phyloP scores from a whole-genome alignment of 1,140 invertebrate species.

The Laodelphax striatellus region DNA sequence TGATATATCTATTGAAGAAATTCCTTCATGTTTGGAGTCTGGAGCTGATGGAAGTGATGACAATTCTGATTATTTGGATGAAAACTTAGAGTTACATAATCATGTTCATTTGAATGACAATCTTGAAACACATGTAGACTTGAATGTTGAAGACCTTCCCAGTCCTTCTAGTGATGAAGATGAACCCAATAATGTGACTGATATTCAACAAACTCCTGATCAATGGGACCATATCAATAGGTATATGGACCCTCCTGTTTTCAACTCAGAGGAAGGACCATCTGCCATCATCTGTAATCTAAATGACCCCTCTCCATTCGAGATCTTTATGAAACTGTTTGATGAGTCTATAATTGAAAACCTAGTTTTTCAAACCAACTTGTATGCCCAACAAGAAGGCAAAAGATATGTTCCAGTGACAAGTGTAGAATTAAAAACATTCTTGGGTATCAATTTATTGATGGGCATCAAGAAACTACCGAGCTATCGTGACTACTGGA shows the following conservation, averaged over 20 bases:
- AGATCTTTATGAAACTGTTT: background rate
- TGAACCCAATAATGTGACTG: background rate
- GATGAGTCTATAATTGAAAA: background rate
- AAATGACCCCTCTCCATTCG: background rate
- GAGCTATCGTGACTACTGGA: constrained; percentile 29
- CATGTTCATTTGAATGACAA: no score
- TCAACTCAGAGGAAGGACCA: background rate
- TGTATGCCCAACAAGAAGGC: constrained; percentile 16
- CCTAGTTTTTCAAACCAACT: constrained; percentile 19
- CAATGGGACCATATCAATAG: background rate
- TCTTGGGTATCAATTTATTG: constrained; percentile 25
- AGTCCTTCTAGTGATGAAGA: background rate
- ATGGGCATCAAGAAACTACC: constrained; percentile 26
- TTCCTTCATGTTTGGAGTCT: background rate
- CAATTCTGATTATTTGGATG: no score
- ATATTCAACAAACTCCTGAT: background rate
- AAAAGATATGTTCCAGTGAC: constrained; percentile 12
- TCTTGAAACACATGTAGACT: no score
- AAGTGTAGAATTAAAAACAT: constrained; percentile 20
- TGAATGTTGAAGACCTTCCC: no score
- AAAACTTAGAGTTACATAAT: no score
- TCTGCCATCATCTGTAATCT: background rate
- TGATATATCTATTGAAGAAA: background rate
- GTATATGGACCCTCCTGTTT: background rate
- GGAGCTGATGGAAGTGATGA: background rate